Conservation (phyloP, 1,140 invertebrate genomes). For the Drosophila guanche region DNA sequence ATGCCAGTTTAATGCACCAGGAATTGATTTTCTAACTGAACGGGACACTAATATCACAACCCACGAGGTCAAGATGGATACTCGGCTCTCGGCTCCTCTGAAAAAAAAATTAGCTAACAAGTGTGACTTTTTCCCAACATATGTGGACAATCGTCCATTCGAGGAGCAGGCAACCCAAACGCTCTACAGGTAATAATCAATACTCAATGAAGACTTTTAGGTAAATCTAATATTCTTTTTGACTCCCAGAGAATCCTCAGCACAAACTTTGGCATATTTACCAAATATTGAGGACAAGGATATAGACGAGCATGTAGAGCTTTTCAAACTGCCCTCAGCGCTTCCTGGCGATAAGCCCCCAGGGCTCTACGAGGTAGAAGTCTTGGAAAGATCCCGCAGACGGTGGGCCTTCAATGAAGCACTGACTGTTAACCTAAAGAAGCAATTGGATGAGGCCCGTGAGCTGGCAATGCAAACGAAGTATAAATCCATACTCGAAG, state of each 20-base stretch:
- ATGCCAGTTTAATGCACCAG: conserved; percentile 52
- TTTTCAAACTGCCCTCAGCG: conserved; percentile 64
- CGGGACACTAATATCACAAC: conserved; percentile 17
- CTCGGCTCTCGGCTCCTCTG: conserved; percentile 14
- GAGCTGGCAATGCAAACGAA: conserved; percentile 32
- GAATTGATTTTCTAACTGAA: conserved; percentile 44
- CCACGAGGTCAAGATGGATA: conserved; percentile 49
- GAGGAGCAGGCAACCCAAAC: conserved; percentile 74
- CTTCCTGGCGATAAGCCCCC: conserved; percentile 66
- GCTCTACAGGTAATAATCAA: conserved; percentile 57
- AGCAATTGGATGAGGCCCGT: conserved; percentile 38
- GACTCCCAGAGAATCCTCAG: conserved; percentile 86
- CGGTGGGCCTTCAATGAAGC: conserved; percentile 72
- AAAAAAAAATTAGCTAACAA: conserved; percentile 33
- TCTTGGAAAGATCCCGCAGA: conserved; percentile 73
- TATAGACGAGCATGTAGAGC: conserved; percentile 47
- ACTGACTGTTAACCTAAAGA: conserved; percentile 48
- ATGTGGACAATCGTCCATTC: conserved; percentile 42
- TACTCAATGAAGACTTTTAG: too few relatives aligned
- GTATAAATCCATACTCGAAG: conserved; percentile 59
- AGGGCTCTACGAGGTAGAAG: conserved; percentile 72
- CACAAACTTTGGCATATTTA: conserved; percentile 90
- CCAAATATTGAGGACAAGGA: conserved; percentile 83
- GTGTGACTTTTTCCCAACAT: conserved; percentile 58
- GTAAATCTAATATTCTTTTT: neutral